phyloP scores from a whole-genome alignment of 2,113 vertebrate genomes.

The Bungarus multicinctus region DNA sequence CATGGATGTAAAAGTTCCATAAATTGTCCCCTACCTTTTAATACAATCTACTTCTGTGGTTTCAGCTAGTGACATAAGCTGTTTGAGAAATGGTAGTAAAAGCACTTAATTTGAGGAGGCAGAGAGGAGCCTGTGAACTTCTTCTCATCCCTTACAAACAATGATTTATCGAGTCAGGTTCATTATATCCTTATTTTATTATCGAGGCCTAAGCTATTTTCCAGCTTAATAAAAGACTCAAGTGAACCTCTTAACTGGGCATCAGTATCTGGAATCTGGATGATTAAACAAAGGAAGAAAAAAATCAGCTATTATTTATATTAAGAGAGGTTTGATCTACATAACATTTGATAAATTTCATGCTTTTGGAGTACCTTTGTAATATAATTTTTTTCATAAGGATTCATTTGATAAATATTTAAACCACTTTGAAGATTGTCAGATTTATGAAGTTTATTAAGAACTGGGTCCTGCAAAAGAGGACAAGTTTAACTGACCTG shows the following conservation, averaged over 20 bases:
- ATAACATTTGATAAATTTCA: conserved; percentile 17
- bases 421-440: neutral
- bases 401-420: conserved; percentile 41
- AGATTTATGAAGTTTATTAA: neutral
- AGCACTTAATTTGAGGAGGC: neutral
- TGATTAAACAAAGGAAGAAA: conserved; percentile 19
- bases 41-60: neutral
- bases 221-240: neutral
- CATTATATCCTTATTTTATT: neutral
- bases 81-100: neutral
- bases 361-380: conserved; percentile 55
- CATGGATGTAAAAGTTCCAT: neutral
- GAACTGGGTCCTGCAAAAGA: neutral
- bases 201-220: neutral
- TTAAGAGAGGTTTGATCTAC: conserved; percentile 38
- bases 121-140: neutral
- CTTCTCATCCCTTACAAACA: neutral
- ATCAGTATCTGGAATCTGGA: conserved; percentile 22
- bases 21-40: neutral
- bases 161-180: neutral
- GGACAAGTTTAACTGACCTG: neutral
- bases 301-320: conserved; percentile 29
- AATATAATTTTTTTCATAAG: conserved; percentile 42
- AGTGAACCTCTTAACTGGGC: conserved; percentile 1
- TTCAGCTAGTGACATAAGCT: neutral